Conservation (phyloP, 1,140 invertebrate species). For the Geopemphigus sp. region DNA sequence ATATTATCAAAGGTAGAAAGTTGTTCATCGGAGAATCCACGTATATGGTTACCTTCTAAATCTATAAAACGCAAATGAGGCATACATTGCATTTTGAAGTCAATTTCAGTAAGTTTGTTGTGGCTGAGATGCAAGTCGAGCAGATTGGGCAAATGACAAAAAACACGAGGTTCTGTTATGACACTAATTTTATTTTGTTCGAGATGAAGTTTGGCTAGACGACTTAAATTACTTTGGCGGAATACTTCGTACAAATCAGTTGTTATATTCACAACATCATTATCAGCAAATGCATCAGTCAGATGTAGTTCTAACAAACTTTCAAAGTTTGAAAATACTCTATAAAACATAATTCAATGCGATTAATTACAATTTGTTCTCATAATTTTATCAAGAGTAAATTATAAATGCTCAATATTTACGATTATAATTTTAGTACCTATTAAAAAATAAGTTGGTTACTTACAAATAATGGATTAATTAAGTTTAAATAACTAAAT, state of each 20-base stretch:
- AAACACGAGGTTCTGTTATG: constrained; percentile 66
- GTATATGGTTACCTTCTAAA: constrained; percentile 69
- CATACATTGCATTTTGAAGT: constrained; percentile 69
- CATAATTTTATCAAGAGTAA: too few relatives aligned
- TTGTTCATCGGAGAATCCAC: constrained; percentile 61
- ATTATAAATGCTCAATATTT: too few relatives aligned
- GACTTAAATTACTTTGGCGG: constrained; percentile 66
- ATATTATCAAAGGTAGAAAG: constrained; percentile 63
- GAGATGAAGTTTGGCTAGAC: constrained; percentile 70
- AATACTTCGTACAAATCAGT: constrained; percentile 68
- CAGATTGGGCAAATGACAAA: constrained; percentile 69
- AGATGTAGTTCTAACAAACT: constrained; percentile 71
- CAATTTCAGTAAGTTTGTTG: constrained; percentile 62
- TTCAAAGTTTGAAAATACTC: constrained; percentile 76
- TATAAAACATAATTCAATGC: constrained; percentile 51
- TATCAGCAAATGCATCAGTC: constrained; percentile 72
- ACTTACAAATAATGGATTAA: too few relatives aligned
- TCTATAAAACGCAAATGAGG: constrained; percentile 68
- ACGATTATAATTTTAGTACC: too few relatives aligned
- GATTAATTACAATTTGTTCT: background rate
- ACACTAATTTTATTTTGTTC: constrained; percentile 75
- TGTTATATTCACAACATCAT: constrained; percentile 57
- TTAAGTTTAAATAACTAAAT: too few relatives aligned
- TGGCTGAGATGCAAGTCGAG: constrained; percentile 70
- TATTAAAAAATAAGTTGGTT: too few relatives aligned